Evolutionary conservation across 2,888 invertebrate genomes (phyloP).

Genomic region (Epistrophella euchroma): DNA sequence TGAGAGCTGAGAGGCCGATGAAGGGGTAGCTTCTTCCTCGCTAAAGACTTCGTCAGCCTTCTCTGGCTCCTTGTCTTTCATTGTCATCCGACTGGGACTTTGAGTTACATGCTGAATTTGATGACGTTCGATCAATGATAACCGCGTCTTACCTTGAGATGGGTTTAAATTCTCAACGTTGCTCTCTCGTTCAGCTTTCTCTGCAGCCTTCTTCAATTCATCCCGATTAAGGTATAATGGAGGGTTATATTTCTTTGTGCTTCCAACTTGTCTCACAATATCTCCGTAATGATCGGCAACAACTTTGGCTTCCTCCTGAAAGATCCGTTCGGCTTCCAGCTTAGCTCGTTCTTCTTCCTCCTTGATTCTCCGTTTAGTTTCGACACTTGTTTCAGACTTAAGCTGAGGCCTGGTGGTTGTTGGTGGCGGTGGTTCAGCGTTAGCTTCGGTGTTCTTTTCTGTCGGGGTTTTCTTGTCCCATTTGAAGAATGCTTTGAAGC

Average conservation of each 20-base stretch:
- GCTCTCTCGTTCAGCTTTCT: conserved; percentile 83
- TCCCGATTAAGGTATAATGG: conserved; percentile 87
- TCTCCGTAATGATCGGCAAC: conserved; percentile 92
- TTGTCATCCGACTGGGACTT: conserved; percentile 78
- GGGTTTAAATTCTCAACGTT: conserved; percentile 68
- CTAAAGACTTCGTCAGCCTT: conserved; percentile 77
- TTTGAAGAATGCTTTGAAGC: conserved; percentile 82
- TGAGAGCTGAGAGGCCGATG: conserved; percentile 69
- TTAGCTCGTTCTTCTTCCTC: conserved; percentile 81
- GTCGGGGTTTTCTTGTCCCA: conserved; percentile 80
- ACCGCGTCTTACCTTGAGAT: conserved; percentile 78
- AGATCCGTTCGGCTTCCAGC: conserved; percentile 79
- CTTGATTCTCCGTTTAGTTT: conserved; percentile 81
- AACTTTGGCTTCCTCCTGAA: conserved; percentile 87
- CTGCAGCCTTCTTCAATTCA: conserved; percentile 86
- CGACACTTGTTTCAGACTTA: conserved; percentile 80
- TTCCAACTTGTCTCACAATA: conserved; percentile 89
- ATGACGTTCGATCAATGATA: conserved; percentile 82
- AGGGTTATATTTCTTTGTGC: conserved; percentile 83
- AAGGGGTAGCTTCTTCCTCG: conserved; percentile 72
- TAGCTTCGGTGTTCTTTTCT: conserved; percentile 81
- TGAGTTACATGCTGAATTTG: conserved; percentile 81
- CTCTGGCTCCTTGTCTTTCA: conserved; percentile 52
- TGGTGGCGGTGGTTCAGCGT: conserved; percentile 63
- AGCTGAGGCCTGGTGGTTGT: background rate